Conservation (phyloP, 92 coral and sea anemone species). For the Heliopora coerulea region DNA sequence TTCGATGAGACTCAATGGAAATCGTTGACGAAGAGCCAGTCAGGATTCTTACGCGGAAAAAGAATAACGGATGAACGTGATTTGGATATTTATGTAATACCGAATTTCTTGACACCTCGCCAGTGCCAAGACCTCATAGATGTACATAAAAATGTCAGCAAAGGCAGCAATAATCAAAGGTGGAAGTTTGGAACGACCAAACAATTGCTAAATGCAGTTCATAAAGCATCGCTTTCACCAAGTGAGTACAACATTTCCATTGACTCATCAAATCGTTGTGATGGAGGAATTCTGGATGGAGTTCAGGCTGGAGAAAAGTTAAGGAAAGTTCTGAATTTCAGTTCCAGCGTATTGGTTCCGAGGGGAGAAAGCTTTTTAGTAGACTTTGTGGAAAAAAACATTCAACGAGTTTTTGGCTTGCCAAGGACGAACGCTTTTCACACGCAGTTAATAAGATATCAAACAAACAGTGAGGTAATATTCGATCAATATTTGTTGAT, state of each 20-base stretch:
- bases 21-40: neutral
- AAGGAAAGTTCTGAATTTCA: constrained; percentile 18
- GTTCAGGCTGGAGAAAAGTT: constrained; percentile 8
- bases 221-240: constrained; percentile 19
- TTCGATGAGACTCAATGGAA: constrained; percentile 21
- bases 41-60: neutral
- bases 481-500: no score
- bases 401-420: constrained; percentile 6
- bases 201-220: constrained; percentile 23
- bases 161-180: neutral
- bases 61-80: constrained; percentile 6
- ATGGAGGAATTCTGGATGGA: constrained; percentile 28
- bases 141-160: neutral
- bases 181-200: constrained; percentile 27
- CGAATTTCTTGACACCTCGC: constrained; percentile 14
- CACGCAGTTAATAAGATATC: constrained; percentile 27
- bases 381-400: constrained; percentile 9
- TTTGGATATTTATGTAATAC: constrained; percentile 16
- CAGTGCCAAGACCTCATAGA: constrained; percentile 25
- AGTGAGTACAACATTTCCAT: constrained; percentile 14
- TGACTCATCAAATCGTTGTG: neutral
- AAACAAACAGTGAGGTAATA: constrained; percentile 31
- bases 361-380: constrained; percentile 10
- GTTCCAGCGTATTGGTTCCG: constrained; percentile 34
- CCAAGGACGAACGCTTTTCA: constrained; percentile 31